Evolutionary conservation across 2,797 vertebrate species (phyloP).

Genomic region (Siniperca undulata): DNA sequence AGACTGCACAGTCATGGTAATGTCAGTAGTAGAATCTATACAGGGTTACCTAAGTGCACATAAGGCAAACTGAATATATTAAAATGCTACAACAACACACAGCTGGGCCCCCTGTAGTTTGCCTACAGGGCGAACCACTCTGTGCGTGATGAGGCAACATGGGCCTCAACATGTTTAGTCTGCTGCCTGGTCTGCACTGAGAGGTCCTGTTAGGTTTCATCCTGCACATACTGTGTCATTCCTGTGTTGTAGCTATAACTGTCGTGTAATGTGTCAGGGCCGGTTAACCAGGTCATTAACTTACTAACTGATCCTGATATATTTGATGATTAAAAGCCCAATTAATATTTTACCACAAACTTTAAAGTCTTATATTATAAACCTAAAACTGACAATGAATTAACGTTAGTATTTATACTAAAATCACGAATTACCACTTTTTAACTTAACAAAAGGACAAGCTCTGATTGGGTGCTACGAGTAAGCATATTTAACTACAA

Average conservation of each 20-base stretch:
- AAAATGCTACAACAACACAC: conserved; percentile 23
- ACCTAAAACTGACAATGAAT: not conserved
- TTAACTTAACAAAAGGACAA: no score
- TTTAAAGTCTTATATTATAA: not conserved
- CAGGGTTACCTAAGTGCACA: conserved; percentile 29
- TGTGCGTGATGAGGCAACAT: conserved; percentile 35
- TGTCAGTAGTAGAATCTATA: not conserved
- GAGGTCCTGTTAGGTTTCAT: conserved; percentile 42
- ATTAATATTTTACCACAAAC: not conserved
- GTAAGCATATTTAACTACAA: no score
- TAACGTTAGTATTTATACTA: no score
- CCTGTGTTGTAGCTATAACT: conserved; percentile 50
- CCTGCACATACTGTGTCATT: conserved; percentile 15
- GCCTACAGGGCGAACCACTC: conserved; percentile 18
- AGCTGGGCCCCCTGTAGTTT: conserved; percentile 23
- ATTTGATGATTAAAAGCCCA: not conserved
- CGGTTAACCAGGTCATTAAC: conserved; percentile 4
- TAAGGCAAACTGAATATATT: conserved; percentile 8
- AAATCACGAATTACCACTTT: not conserved
- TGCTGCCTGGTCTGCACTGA: conserved; percentile 36
- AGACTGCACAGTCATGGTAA: not conserved
- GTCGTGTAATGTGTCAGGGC: conserved; percentile 25
- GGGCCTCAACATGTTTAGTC: conserved; percentile 69
- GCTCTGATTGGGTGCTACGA: no score
- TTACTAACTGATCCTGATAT: not conserved